These are phyloP conservation scores for Odontophorus gujanensis DNA, from an alignment of 2,113 vertebrate species.

Conservation along the genomic window DNA sequence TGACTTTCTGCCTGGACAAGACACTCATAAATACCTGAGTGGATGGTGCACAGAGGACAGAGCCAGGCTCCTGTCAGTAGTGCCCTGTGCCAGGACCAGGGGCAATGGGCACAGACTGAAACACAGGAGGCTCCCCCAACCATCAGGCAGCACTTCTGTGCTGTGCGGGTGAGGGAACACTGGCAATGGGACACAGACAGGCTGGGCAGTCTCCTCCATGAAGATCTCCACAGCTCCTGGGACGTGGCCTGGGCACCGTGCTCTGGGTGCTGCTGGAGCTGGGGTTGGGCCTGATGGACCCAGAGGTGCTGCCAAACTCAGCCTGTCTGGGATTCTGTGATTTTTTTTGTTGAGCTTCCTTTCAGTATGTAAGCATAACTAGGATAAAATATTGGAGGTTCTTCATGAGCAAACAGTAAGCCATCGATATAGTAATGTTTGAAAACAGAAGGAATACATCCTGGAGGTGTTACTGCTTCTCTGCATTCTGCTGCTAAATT, in stretches of 20 bases:
- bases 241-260: background rate
- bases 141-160: background rate
- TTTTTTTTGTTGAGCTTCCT: background rate
- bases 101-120: background rate
- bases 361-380: background rate
- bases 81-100: background rate
- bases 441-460: background rate
- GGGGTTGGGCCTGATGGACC: background rate
- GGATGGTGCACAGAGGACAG: background rate
- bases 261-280: background rate
- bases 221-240: background rate
- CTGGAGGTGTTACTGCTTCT: rapidly evolving
- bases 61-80: background rate
- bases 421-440: background rate
- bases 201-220: background rate
- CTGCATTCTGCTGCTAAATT: rapidly evolving
- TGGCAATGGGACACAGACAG: background rate
- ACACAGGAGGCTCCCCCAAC: background rate
- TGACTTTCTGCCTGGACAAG: background rate
- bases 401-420: background rate
- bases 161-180: background rate
- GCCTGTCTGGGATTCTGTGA: background rate
- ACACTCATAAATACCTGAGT: background rate
- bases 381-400: background rate
- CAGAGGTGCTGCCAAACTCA: background rate